Evolutionary conservation across 1,140 invertebrate species (phyloP), one percentile per base, ranked within the genome.

Genomic region (Melipona quadrifasciata): DNA sequence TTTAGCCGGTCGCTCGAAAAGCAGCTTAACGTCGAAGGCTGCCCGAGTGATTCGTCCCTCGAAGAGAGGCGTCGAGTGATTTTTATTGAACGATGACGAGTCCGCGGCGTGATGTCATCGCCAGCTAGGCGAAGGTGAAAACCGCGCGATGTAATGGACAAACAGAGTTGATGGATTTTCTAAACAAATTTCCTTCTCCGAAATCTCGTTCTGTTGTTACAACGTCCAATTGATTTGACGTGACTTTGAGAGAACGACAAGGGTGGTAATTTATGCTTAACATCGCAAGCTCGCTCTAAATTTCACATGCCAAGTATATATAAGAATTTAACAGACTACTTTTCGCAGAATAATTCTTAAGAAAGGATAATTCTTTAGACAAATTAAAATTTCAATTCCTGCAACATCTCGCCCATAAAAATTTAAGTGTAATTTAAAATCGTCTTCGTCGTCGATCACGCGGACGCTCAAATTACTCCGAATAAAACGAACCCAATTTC

Each of bases 1-100:
- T 83, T 78, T 83, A 70, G 39, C n/a, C 53, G 74, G 65, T 71
- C 55, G 75, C 34, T 31, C 17, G 55, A 27, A 83, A 83, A 78
- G 82, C 73, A 24, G 80, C 80, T 82, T 77, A 82, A 68, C 31
- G n/a, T 39, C 17, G 39, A 68, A 57, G 31, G 72, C 16, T 74
- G n/a, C 24, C 24, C 12, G 61, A 47, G 51, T 24, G 53, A 57
- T 55, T 82, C 34, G 58, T 34, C 16, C 21, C 58, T 53, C 12
- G n/a, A 21, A 78, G 24, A 12, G 14, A 12, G 19, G n/a, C 16
- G 24, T 14, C 17, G 21, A 53, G 5, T 73, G 55, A 80, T 64
- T 77, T 82, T 75, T 65, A 64, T 65, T 19, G 47, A 34, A 64
- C 58, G 34, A 31, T 1, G 6, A 47, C 21, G 6, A 39, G 39